These are phyloP conservation scores for Hybognathus amarus DNA, from an alignment of 2,797 vertebrate species.

Conservation along the genomic window DNA sequence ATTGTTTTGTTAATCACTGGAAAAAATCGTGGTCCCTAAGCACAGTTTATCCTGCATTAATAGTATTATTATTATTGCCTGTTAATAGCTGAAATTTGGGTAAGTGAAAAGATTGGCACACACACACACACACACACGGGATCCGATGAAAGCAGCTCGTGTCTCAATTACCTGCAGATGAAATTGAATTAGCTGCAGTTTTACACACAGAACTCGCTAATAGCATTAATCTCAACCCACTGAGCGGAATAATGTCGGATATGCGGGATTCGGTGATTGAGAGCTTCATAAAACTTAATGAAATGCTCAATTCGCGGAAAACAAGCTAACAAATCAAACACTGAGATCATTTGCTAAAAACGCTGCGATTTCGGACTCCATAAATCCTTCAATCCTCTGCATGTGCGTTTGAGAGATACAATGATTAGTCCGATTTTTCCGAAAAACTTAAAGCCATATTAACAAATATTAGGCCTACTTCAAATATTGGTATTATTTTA, in stretches of 20 bases:
- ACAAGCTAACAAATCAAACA: slow-evolving; percentile 73
- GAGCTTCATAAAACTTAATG: slow-evolving; percentile 66
- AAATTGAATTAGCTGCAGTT: slow-evolving; percentile 76
- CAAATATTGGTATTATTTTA: neutral
- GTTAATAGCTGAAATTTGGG: neutral
- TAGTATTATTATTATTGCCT: neutral
- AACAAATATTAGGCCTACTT: neutral
- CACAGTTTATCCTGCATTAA: neutral
- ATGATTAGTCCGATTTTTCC: neutral
- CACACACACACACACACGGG: no score
- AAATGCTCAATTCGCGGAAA: slow-evolving; percentile 77
- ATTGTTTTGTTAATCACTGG: neutral
- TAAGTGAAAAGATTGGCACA: neutral
- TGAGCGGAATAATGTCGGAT: slow-evolving; percentile 69
- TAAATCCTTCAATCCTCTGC: neutral
- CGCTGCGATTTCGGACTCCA: neutral
- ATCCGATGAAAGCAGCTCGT: neutral
- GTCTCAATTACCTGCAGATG: slow-evolving; percentile 73
- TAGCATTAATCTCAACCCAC: slow-evolving; percentile 74
- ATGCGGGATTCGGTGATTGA: slow-evolving; percentile 62
- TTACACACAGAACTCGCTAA: slow-evolving; percentile 71
- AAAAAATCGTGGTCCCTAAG: neutral
- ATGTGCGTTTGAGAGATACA: neutral
- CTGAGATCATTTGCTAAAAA: neutral
- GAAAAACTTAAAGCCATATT: neutral